Evolutionary conservation across 2,797 vertebrate genomes (phyloP), one percentile per base, ranked within the genome.

Genomic region (Percopsis omiscomaycus): DNA sequence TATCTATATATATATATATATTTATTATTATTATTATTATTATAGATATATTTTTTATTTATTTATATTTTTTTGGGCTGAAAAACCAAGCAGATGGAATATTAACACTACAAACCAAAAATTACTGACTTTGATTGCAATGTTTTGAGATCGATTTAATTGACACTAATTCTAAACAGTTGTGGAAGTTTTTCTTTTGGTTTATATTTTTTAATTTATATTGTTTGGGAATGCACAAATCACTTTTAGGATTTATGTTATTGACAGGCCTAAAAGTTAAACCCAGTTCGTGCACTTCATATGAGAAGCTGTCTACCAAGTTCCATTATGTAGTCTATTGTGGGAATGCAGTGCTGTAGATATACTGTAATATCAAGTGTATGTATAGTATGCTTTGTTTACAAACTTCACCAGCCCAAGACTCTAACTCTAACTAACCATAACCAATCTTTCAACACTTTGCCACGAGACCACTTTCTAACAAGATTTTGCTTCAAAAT

Each of bases 201-300:
- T 67, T 54, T 45, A 66, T 59, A 1, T 56, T 2, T 0, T 68
- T 68, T 79, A 73, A 30, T 53, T 55, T 81, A 45, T 47, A 30
- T 45, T 45, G 52, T 74, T 60, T 53, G 15, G 68, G 27, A 75
- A 66, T 74, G 79, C 82, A 88, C 78, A 70, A 70, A 85, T 79
- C 77, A 81, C 83, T 84, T 83, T 76, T 56, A 63, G 56, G 53
- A 46, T 78, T 55, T 51, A 59, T 80, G 49, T 54, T 0, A 61
- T 63, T 54, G 2, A 37, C 32, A 37, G 32, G 32, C 32, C 32
- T 37, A 37, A 37, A 37, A 37, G 32, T 37, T 66, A 42, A 68
- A 32, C 15, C 44, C 2, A 28, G 22, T 61, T 44, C 29, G 62
- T 83, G 73, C 78, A 78, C 73, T 84, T 58, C 11, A 66, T 71